phyloP scores from a whole-genome alignment of 2,113 vertebrate genomes.

The Podarcis cretensis region DNA sequence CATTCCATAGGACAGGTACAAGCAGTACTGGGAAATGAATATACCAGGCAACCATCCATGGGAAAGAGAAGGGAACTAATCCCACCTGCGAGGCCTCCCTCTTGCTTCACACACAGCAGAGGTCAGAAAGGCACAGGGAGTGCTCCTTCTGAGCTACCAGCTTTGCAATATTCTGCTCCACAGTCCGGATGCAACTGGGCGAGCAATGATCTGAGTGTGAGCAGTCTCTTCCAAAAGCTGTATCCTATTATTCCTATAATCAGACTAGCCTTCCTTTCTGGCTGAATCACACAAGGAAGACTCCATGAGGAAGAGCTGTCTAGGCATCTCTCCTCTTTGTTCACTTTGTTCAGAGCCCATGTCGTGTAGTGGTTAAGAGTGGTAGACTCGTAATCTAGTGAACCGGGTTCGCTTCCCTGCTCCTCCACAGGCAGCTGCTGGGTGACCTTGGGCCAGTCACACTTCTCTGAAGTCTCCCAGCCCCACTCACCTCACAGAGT shows the following conservation, averaged over 20 bases:
- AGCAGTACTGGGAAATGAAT: neutral
- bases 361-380: too few species aligned
- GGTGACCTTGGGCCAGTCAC: too few species aligned
- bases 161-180: neutral
- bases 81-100: neutral
- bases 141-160: neutral
- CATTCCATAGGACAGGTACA: slow-evolving; percentile 17
- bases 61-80: slow-evolving; percentile 17
- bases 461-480: too few species aligned
- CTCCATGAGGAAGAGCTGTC: too few species aligned
- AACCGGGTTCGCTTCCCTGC: too few species aligned
- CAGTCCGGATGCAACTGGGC: neutral
- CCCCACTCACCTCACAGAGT: too few species aligned
- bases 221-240: neutral
- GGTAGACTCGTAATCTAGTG: too few species aligned
- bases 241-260: neutral
- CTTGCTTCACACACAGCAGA: slow-evolving; percentile 7
- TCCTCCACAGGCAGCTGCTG: too few species aligned
- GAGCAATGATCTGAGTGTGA: neutral
- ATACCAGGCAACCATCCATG: slow-evolving; percentile 11
- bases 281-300: neutral
- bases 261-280: neutral
- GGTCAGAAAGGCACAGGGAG: neutral
- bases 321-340: too few species aligned
- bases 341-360: too few species aligned